These are phyloP conservation scores for Drosophila picticornis DNA, from an alignment of 2,888 invertebrate species.

Conservation along the genomic window DNA sequence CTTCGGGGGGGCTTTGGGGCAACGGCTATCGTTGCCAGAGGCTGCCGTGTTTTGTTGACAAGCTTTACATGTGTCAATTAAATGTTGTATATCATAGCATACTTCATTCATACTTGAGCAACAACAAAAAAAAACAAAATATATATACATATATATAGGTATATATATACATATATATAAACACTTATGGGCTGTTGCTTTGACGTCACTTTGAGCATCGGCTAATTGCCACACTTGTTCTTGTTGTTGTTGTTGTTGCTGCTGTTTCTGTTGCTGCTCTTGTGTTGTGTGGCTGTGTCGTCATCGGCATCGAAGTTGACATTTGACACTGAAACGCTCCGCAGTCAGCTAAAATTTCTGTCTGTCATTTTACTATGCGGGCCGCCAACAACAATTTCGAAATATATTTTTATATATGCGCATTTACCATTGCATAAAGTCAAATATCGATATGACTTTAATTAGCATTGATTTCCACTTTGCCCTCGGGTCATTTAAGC, in stretches of 20 bases:
- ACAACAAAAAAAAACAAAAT: too few species aligned
- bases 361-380: slow-evolving; percentile 59
- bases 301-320: slow-evolving; percentile 62
- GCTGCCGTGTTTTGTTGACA: slow-evolving; percentile 71
- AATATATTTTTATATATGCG: slow-evolving; percentile 11
- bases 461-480: slow-evolving; percentile 77
- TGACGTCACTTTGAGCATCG: slow-evolving; percentile 60
- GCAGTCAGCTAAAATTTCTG: slow-evolving; percentile 42
- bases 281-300: slow-evolving; percentile 47
- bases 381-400: slow-evolving; percentile 57
- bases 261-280: slow-evolving; percentile 26
- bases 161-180: not conserved
- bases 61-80: slow-evolving; percentile 73
- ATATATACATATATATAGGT: not conserved
- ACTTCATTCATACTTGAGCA: slow-evolving; percentile 22
- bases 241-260: slow-evolving; percentile 3
- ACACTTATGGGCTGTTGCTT: slow-evolving; percentile 46
- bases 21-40: slow-evolving; percentile 39
- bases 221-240: slow-evolving; percentile 63
- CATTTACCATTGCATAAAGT: slow-evolving; percentile 20
- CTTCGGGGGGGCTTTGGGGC: not conserved
- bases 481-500: slow-evolving; percentile 53
- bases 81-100: slow-evolving; percentile 70
- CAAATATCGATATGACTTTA: slow-evolving; percentile 60
- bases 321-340: slow-evolving; percentile 67